Evolutionary conservation across 2,113 vertebrate species (phyloP).

Genomic region (Tinamus guttatus): DNA sequence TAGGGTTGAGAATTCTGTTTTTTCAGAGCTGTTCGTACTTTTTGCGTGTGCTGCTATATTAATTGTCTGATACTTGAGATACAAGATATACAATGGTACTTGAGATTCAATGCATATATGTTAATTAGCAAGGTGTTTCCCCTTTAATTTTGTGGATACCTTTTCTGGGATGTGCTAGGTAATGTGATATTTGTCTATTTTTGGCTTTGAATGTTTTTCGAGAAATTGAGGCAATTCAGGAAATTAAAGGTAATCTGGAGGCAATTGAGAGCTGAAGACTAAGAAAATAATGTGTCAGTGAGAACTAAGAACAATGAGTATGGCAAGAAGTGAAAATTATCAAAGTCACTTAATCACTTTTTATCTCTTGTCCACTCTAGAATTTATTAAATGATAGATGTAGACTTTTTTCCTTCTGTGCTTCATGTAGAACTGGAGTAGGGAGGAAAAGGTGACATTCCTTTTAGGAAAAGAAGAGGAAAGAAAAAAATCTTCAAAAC

Average conservation of each 20-base stretch:
- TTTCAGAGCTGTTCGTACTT: background rate
- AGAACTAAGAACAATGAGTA: background rate
- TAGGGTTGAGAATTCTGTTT: background rate
- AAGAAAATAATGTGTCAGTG: background rate
- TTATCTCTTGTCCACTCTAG: background rate
- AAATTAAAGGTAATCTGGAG: background rate
- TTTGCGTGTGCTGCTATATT: background rate
- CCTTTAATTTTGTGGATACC: background rate
- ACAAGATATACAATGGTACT: no score
- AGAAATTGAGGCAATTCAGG: background rate
- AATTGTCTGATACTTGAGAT: background rate
- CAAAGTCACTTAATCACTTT: background rate
- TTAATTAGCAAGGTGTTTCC: background rate
- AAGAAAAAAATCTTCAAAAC: background rate
- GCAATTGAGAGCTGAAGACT: background rate
- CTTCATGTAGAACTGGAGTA: background rate
- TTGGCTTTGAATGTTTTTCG: slow-evolving; percentile 11
- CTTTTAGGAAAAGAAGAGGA: background rate
- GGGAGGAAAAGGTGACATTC: background rate
- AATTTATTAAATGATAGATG: background rate
- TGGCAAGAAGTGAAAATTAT: background rate
- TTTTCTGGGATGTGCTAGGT: background rate
- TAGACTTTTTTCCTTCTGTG: background rate
- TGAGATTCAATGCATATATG: background rate
- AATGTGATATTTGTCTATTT: background rate